phyloP scores from a whole-genome alignment of 2,797 vertebrate species.

The Tadarida brasiliensis region DNA sequence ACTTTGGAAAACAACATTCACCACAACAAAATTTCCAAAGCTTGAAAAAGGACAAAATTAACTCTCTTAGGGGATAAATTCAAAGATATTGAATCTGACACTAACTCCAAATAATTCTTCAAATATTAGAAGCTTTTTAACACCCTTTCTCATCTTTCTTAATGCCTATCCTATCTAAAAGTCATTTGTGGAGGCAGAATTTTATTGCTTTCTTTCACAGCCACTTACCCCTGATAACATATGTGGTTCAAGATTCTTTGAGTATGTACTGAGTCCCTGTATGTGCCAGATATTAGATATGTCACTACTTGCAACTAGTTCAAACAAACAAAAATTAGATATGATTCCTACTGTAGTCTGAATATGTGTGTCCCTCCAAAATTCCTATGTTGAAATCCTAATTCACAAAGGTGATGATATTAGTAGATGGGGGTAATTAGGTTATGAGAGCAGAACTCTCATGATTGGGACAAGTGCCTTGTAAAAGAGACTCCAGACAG shows the following conservation, averaged over 20 bases:
- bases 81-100: background rate
- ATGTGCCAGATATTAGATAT: background rate
- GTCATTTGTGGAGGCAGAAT: background rate
- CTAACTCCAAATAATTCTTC: background rate
- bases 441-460: background rate
- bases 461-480: background rate
- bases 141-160: constrained; percentile 4
- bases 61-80: background rate
- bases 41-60: background rate
- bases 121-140: background rate
- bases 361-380: background rate
- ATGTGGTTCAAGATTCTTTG: background rate
- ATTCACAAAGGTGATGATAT: background rate
- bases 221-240: background rate
- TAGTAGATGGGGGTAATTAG: background rate
- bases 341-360: background rate
- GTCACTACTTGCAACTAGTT: background rate
- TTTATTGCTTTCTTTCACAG: background rate
- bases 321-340: background rate
- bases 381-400: background rate
- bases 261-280: background rate
- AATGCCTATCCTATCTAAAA: background rate
- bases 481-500: background rate
- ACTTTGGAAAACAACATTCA: background rate
- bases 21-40: background rate